Evolutionary conservation across 2,797 vertebrate genomes (phyloP).

Genomic region (Argyrosomus regius): DNA sequence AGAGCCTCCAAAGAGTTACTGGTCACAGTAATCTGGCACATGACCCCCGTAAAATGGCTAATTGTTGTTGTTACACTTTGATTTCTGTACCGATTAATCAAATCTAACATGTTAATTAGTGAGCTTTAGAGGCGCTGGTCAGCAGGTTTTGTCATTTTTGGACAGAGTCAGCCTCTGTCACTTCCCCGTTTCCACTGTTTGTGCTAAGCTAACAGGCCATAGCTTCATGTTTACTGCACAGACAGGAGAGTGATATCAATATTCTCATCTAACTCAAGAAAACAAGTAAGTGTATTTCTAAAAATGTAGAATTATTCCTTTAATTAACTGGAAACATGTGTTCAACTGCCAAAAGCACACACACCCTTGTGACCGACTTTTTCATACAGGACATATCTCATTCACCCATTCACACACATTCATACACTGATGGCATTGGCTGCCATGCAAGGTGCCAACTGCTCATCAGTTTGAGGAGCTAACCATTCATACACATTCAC

Average conservation of each 20-base stretch:
- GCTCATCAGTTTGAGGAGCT: too few relatives aligned
- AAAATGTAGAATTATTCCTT: not conserved
- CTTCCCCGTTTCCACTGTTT: not conserved
- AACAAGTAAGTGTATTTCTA: not conserved
- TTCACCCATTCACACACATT: too few relatives aligned
- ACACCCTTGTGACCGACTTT: not conserved
- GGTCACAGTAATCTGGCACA: not conserved
- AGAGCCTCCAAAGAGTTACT: not conserved
- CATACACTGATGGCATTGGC: too few relatives aligned
- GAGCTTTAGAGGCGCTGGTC: not conserved
- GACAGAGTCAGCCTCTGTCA: not conserved
- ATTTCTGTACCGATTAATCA: not conserved
- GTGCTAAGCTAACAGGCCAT: not conserved
- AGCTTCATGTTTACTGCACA: not conserved
- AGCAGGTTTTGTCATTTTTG: not conserved
- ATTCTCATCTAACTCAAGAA: not conserved
- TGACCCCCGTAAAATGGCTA: not conserved
- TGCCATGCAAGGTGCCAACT: too few relatives aligned
- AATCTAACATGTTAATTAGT: not conserved
- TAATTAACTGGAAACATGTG: constrained; percentile 20
- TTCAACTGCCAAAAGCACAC: constrained; percentile 9
- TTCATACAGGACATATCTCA: too few relatives aligned
- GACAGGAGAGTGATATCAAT: not conserved
- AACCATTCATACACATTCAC: too few relatives aligned
- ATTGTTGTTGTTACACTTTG: not conserved